These are phyloP conservation scores for Daboia siamensis DNA, from an alignment of 2,113 vertebrate species.

Conservation along the genomic window DNA sequence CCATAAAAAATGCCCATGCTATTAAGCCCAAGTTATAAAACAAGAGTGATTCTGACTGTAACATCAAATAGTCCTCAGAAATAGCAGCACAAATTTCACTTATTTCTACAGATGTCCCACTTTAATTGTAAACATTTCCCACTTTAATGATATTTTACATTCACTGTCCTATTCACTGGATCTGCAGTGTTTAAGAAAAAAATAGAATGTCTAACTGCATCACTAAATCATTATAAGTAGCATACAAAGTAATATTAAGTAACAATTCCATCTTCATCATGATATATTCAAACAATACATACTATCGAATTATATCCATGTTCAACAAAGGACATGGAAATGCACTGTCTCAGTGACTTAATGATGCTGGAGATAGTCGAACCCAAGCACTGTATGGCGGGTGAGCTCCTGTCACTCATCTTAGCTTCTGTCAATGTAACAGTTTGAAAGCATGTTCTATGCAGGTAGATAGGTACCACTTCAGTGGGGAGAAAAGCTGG, in stretches of 20 bases:
- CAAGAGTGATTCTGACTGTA: background rate
- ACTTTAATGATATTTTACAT: background rate
- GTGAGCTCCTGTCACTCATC: background rate
- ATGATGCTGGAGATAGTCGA: background rate
- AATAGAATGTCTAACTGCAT: background rate
- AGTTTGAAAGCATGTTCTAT: background rate
- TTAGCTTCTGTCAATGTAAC: background rate
- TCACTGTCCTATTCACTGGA: background rate
- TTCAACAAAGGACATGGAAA: background rate
- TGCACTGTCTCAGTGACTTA: background rate
- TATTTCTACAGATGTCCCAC: background rate
- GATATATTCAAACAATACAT: background rate
- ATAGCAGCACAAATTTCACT: background rate
- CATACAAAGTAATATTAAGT: background rate
- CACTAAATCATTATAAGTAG: background rate
- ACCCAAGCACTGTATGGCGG: background rate
- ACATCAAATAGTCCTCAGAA: background rate
- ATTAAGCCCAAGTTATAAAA: background rate
- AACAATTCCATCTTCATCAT: background rate
- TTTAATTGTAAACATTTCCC: background rate
- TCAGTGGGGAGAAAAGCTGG: background rate
- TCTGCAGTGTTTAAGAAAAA: background rate
- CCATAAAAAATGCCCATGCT: background rate
- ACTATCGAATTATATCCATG: background rate
- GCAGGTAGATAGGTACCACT: background rate